Conservation (phyloP, 2,888 invertebrate genomes). For the Thecophora atra region DNA sequence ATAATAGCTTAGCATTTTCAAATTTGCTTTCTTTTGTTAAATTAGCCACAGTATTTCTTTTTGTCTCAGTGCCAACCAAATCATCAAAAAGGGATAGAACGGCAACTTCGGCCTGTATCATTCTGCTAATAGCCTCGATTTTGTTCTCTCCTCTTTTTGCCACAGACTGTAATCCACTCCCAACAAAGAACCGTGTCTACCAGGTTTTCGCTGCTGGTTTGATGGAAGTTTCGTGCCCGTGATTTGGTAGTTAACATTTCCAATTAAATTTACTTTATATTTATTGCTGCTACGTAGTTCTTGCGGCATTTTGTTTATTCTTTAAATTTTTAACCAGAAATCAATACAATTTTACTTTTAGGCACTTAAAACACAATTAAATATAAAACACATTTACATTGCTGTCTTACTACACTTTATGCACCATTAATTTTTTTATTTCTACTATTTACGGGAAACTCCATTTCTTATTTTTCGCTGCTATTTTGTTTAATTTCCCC, state of each 20-base stretch:
- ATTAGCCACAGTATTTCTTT: slow-evolving; percentile 12
- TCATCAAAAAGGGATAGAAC: slow-evolving; percentile 33
- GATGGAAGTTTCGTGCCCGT: slow-evolving; percentile 31
- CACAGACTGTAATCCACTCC: slow-evolving; percentile 29
- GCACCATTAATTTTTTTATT: no score
- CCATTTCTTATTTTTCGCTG: no score
- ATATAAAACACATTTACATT: no score
- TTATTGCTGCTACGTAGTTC: no score
- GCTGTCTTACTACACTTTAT: no score
- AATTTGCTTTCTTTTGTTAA: slow-evolving; percentile 16
- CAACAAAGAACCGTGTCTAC: slow-evolving; percentile 17
- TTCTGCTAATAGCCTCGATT: slow-evolving; percentile 29
- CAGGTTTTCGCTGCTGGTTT: slow-evolving; percentile 27
- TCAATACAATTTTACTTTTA: no score
- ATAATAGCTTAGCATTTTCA: neutral
- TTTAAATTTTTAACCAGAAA: no score
- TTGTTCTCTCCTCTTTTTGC: slow-evolving; percentile 23
- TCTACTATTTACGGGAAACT: no score
- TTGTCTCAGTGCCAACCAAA: slow-evolving; percentile 4
- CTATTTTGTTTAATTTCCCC: no score
- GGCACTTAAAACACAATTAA: no score
- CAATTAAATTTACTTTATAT: slow-evolving; percentile 14
- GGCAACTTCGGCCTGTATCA: slow-evolving; percentile 39
- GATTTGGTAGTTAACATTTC: slow-evolving; percentile 26
- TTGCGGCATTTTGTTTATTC: no score